Percentiles rank a stretch among this genome's conserved stretches.
These are phyloP conservation scores for Rhynchomys soricoides DNA, from an alignment of 2,113 vertebrate species.

Conservation along the genomic window DNA sequence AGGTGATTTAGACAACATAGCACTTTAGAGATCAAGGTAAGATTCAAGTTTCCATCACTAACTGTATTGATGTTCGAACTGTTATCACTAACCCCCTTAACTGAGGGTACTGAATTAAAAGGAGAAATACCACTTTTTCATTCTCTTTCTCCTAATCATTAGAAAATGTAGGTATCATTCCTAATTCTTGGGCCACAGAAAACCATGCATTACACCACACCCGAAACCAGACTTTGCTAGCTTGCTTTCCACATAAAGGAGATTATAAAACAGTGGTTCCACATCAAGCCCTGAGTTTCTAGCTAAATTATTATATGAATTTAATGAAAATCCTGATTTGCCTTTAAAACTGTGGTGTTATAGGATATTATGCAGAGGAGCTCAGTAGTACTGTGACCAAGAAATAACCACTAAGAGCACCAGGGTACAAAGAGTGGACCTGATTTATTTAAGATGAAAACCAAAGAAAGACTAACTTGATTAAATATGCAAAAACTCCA, in stretches of 20 bases:
- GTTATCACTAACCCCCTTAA: neutral
- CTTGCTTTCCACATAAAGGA: neutral
- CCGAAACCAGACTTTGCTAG: neutral
- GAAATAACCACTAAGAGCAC: neutral
- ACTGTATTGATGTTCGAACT: neutral
- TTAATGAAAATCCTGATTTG: conserved; percentile 26
- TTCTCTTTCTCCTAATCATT: neutral
- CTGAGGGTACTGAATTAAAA: neutral
- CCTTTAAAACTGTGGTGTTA: neutral
- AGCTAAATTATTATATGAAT: conserved; percentile 26
- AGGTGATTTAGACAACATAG: neutral
- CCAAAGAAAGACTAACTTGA: neutral
- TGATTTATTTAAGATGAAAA: conserved; percentile 8
- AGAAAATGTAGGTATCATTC: conserved; percentile 29
- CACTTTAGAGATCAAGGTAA: neutral
- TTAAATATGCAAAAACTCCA: neutral
- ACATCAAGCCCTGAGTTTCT: neutral
- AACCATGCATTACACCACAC: neutral
- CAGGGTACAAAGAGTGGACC: neutral
- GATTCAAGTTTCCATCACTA: neutral
- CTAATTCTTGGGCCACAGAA: neutral
- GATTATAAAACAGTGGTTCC: neutral
- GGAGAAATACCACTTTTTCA: neutral
- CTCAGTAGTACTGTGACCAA: neutral
- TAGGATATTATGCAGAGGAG: neutral